A percentile compares a stretch with the other conserved stretches of the same genome.
Evolutionary conservation across 1,140 invertebrate species (phyloP).

Genomic region (Drosophila takahashii): DNA sequence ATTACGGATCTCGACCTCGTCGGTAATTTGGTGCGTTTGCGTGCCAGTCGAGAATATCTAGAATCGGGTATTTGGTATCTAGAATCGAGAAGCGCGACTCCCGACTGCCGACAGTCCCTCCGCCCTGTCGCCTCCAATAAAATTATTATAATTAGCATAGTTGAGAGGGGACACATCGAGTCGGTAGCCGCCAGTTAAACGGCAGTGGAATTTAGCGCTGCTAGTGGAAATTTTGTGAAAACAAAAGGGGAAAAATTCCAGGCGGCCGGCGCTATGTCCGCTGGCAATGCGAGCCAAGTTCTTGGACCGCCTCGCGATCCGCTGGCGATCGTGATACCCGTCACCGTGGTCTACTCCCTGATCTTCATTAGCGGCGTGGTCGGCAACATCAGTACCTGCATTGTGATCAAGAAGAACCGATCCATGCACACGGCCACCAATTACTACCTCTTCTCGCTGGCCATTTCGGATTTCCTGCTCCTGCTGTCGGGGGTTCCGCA

Average conservation of each 20-base stretch:
- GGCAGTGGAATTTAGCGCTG: constrained; percentile 53
- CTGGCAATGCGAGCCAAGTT: constrained; percentile 15
- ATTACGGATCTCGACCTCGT: constrained; percentile 30
- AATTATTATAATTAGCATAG: constrained; percentile 83
- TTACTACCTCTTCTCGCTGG: constrained; percentile 97
- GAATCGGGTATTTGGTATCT: constrained; percentile 10
- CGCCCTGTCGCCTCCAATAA: constrained; percentile 59
- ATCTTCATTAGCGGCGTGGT: constrained; percentile 95
- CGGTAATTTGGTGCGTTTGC: constrained; percentile 63
- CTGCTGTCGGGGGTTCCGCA: constrained; percentile 92
- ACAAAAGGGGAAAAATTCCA: constrained; percentile 58
- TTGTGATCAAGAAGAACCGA: constrained; percentile 96
- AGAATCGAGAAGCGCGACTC: constrained; percentile 20
- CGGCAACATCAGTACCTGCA: constrained; percentile 96
- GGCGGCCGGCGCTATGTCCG: constrained; percentile 27
- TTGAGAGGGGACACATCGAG: constrained; percentile 36
- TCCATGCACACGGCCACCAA: constrained; percentile 97
- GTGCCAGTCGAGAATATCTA: constrained; percentile 47
- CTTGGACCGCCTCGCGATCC: constrained; percentile 86
- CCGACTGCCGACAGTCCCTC: neutral
- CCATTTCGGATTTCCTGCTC: constrained; percentile 95
- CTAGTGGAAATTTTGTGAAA: constrained; percentile 76
- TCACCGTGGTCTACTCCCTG: constrained; percentile 92
- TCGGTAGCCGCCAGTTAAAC: constrained; percentile 42
- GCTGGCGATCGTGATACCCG: constrained; percentile 90